Evolutionary conservation across 2,797 vertebrate genomes (phyloP), one percentile per base, ranked within the genome.

Genomic region (Odontamblyopus rebecca): DNA sequence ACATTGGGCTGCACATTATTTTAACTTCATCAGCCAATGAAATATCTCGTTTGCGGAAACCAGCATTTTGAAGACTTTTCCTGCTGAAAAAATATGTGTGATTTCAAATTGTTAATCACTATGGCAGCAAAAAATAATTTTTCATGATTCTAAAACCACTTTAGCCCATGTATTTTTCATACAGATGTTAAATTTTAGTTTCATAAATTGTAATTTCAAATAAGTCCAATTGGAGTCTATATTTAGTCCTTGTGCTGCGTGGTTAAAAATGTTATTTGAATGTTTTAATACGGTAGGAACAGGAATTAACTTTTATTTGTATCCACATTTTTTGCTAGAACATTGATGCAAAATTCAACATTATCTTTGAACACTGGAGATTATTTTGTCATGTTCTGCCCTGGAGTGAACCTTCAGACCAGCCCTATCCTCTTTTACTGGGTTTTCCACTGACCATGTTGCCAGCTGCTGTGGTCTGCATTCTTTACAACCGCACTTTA

Each of bases 401-500:
- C 27, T 29, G 3, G 32, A 12, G 65, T 30, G 67, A 29, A 68
- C 32, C 67, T 59, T 66, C 64, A 71, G 48, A 75, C 74, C 61
- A 54, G 51, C 51, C 69, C 74, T 41, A 50, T 83, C 70, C 67
- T 71, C 72, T 70, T 60, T 65, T 74, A 73, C 76, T 60, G 57
- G 26, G 26, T 60, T 29, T 44, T 63, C 19, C 0, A 8, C 29
- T 16, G 59, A 3, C 19, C 61, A 62, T 80, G 75, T 72, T 54
- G 29, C 29, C 70, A 15, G 54, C 29, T 32, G 59, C 57, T 60
- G 67, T 44, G 67, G 61, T 71, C 50, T 70, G 57, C 41, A 67
- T 48, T 19, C 74, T 82, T 77, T 23, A 77, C 72, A 32, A 57
- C 51, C n/a, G 15, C 38, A 4, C 32, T 82, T 72, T 68, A 61